Base-by-base conservation (phyloP, 2,888 invertebrate genomes). In the Scaptomyza flava region DNA sequence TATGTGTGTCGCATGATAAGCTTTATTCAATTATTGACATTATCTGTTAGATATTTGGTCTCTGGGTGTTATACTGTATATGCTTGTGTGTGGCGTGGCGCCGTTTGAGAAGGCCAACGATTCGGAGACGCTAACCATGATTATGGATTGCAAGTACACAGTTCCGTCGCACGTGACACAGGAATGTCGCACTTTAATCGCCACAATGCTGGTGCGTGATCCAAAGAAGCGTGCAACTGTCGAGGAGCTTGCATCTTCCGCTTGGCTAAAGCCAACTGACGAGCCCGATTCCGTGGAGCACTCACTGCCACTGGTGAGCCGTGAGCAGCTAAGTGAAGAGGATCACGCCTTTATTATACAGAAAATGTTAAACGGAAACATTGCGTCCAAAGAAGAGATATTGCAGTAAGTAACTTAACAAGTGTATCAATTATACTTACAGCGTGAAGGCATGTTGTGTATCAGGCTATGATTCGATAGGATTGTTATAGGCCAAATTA, bases 51-150 rank as follows among this genome's bases (percentile, higher is more conserved):
- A 99, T 93, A 97, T 99, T 56, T 99, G 99, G 99, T 99, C 98
- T 6, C 94, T 99, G 63, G 99, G 99, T 63, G 99, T 99, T 14
- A 99, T 99, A 89, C 93, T 99, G 46, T 99, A 97, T 93, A 99
- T 99, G 99, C 93, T 99, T 89, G 99, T 99, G 6, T 98, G 98
- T 92, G 99, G 99, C 6, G 96, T 97, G 91, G 96, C 99, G 36
- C 99, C 99, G 6, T 99, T 99, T 92, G 98, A 99, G 93, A 99
- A 99, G 93, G 98, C 99, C 33, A 99, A 99, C 92, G 99, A 99
- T 93, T 98, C 98, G 89, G 99, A 99, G 94, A 99, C 99, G 0
- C 93, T 99, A 59, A 99, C 98, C 33, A 99, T 98, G 97, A 99
- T 99, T 79, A 98, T 99, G 97, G 99, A 99, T 93, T 99, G 99